phyloP scores from a whole-genome alignment of 2,797 vertebrate genomes.

The Echiichthys vipera region DNA sequence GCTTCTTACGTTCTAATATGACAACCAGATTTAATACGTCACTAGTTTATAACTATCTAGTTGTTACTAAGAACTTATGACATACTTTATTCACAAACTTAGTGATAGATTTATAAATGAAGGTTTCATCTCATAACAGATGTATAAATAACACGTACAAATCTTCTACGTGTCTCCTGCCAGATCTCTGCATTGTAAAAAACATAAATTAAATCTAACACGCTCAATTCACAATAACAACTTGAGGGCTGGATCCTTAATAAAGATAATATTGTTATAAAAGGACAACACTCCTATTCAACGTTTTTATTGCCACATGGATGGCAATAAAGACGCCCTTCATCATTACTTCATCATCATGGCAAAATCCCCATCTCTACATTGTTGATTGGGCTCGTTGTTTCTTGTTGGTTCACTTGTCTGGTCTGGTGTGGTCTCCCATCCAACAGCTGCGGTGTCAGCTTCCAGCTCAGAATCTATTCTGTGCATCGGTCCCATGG shows the following conservation, averaged over 20 bases:
- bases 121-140: not conserved
- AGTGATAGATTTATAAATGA: not conserved
- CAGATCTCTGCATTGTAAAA: not conserved
- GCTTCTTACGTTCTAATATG: not conserved
- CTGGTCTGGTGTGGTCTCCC: not conserved
- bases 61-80: not conserved
- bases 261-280: no score
- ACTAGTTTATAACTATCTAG: not conserved
- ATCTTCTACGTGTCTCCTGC: no score
- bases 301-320: no score
- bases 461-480: constrained; percentile 2
- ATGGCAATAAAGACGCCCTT: no score
- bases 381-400: not conserved
- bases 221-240: no score
- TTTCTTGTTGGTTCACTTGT: not conserved
- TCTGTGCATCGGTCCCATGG: not conserved
- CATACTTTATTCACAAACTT: not conserved
- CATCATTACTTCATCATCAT: no score
- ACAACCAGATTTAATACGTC: not conserved
- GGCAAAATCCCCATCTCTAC: no score
- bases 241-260: no score
- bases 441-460: not conserved
- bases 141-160: no score
- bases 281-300: no score
- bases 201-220: no score